Evolutionary conservation across 2,888 invertebrate species (phyloP), one percentile per base, ranked within the genome.

Genomic region (Heliconius aoede): DNA sequence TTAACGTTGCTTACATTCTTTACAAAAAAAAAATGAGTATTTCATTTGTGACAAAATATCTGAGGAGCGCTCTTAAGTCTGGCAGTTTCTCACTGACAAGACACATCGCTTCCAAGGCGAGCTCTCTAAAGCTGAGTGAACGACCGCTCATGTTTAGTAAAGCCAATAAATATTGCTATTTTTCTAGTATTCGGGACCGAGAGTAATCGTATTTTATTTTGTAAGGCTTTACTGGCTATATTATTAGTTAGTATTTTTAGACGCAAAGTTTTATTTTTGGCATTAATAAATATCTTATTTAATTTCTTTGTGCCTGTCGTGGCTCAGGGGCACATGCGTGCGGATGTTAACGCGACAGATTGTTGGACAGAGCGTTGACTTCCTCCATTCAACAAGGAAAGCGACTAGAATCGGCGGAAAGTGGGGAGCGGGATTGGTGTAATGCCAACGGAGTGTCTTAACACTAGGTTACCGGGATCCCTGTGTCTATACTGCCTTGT

Each of bases 111-210:
- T 74, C 73, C 67, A 74, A 71, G 79, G 76, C 76, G 18, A 77
- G 78, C n/a, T 78, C 73, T 80, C 76, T 71, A 76, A 76, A 77
- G 78, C 80, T 78, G 74, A 80, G 78, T 76, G 74, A 79, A 80
- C 71, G 77, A 78, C 78, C 76, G 79, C 78, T 78, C 74, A 76
- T 78, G 51, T 72, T 60, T 73, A 69, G 71, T 77, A 60, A 74
- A 78, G 74, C 74, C 76, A 78, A 76, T 76, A 78, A n/a, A 74
- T 76, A 79, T 78, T 73, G 78, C 72, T 72, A 78, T 76, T 74
- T 78, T 78, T 62, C 72, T 58, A 76, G 71, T 73, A 71, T 79
- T 73, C 67, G 73, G n/a, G 58, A 64, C 72, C 67, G 60, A 71
- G 24, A 24, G 18, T 71, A 76, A 78, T 74, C 30, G n/a, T 58